These are phyloP conservation scores for Euplagia quadripunctaria DNA, from an alignment of 2,888 invertebrate genomes.

Conservation along the genomic window DNA sequence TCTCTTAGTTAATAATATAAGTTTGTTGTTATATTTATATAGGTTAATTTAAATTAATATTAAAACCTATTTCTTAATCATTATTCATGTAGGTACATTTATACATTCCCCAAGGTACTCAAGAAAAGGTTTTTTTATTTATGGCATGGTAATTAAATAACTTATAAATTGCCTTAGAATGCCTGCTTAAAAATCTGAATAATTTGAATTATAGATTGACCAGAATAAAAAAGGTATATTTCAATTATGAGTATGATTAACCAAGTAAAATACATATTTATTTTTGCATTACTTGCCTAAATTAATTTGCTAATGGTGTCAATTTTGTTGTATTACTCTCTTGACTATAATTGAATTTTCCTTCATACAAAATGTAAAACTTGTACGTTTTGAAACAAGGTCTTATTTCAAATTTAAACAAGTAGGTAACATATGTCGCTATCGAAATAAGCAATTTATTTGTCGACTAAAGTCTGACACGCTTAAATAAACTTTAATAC, in stretches of 20 bases:
- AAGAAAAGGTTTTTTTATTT: not conserved
- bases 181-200: not conserved
- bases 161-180: not conserved
- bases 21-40: not conserved
- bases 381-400: too few species aligned
- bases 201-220: too few species aligned
- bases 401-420: too few species aligned
- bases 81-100: not conserved
- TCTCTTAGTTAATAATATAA: not conserved
- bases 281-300: not conserved
- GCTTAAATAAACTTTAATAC: too few species aligned
- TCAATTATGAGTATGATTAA: not conserved
- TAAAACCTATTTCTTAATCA: not conserved
- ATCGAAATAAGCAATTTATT: too few species aligned
- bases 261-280: not conserved
- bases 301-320: too few species aligned
- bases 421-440: too few species aligned
- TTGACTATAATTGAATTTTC: too few species aligned
- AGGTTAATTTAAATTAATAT: not conserved
- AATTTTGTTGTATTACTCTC: too few species aligned
- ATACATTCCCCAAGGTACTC: constrained; percentile 14
- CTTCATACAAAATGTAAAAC: too few species aligned
- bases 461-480: too few species aligned
- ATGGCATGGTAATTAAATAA: not conserved
- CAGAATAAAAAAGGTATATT: not conserved